Evolutionary conservation across 1,140 invertebrate species (phyloP).

Genomic region (Solen grandis): DNA sequence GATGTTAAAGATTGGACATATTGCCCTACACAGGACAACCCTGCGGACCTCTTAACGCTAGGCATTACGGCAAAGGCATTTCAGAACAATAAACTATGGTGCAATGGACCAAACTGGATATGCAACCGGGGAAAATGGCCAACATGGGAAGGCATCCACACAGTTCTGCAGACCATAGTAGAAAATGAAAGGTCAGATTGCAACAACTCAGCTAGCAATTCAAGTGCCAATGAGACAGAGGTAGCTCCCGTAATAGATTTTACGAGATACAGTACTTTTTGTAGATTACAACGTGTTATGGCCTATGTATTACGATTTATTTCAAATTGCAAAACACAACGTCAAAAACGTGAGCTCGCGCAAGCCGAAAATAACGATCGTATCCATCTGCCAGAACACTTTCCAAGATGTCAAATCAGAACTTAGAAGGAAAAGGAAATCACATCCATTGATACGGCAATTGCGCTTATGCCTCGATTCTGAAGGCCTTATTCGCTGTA

Average conservation of each 20-base stretch:
- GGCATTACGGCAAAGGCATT: slow-evolving; percentile 5
- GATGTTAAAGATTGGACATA: neutral
- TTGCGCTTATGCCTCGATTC: slow-evolving; percentile 1
- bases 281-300: too few species aligned
- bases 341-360: too few species aligned
- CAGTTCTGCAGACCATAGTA: too few species aligned
- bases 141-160: slow-evolving; percentile 3
- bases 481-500: neutral
- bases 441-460: neutral
- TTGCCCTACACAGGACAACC: slow-evolving; percentile 20
- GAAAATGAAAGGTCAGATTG: too few species aligned
- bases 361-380: too few species aligned
- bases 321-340: too few species aligned
- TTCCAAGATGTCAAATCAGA: too few species aligned
- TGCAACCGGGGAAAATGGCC: neutral
- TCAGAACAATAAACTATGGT: neutral
- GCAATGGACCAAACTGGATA: neutral
- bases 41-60: slow-evolving; percentile 17
- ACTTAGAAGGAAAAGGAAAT: too few species aligned
- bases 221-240: neutral
- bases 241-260: neutral
- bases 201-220: neutral
- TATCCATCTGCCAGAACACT: too few species aligned
- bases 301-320: too few species aligned
- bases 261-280: slow-evolving; percentile 3